Conservation (phyloP, 2,888 invertebrate genomes). For the Celastrina argiolus region DNA sequence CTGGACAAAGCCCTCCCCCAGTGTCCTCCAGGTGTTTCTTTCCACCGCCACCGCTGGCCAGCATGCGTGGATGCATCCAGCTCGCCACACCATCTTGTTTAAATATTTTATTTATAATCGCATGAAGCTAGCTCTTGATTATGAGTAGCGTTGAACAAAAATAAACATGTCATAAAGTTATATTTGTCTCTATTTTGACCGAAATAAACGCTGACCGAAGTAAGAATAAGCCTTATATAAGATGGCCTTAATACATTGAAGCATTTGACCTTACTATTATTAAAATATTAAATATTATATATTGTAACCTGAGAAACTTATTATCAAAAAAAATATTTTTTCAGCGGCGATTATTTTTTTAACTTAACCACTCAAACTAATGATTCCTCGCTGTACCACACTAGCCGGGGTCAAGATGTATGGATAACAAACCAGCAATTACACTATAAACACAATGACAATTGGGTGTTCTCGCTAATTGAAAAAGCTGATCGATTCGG, state of each 20-base stretch:
- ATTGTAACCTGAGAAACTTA: too few relatives aligned
- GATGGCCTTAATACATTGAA: neutral
- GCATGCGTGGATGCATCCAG: too few relatives aligned
- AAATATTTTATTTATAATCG: too few relatives aligned
- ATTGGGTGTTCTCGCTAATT: slow-evolving; percentile 75
- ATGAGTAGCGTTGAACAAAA: neutral
- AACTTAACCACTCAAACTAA: neutral
- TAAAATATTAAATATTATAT: too few relatives aligned
- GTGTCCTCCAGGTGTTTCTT: too few relatives aligned
- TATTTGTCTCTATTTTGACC: neutral
- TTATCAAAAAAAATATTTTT: too few relatives aligned
- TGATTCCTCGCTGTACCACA: slow-evolving; percentile 37
- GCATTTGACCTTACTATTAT: too few relatives aligned
- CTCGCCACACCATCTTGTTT: too few relatives aligned
- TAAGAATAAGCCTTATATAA: neutral
- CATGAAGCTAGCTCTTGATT: too few relatives aligned
- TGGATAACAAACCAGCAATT: slow-evolving; percentile 74
- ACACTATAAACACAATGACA: slow-evolving; percentile 73
- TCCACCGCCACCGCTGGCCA: too few relatives aligned
- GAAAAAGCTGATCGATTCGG: slow-evolving; percentile 71
- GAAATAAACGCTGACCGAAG: neutral
- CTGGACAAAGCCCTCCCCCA: too few relatives aligned
- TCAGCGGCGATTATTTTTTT: too few relatives aligned
- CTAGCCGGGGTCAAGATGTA: slow-evolving; percentile 73
- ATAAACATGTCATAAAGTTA: neutral